phyloP scores from a whole-genome alignment of 2,888 invertebrate species.

The Abrostola triplasia region DNA sequence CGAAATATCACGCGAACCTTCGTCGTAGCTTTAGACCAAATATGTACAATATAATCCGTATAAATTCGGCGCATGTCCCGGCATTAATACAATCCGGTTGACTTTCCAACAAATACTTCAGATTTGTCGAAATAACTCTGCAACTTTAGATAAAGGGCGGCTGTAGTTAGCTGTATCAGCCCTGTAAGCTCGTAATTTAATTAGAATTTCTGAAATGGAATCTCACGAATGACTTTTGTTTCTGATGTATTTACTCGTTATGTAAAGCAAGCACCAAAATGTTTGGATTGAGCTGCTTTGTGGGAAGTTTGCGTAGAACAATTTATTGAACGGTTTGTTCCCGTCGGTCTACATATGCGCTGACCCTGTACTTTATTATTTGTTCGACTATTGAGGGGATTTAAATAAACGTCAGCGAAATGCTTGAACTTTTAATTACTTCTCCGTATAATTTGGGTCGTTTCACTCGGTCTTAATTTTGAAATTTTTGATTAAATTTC shows the following conservation, averaged over 20 bases:
- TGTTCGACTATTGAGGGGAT: slow-evolving; percentile 61
- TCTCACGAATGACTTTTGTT: slow-evolving; percentile 78
- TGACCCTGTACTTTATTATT: slow-evolving; percentile 66
- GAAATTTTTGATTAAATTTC: slow-evolving; percentile 55
- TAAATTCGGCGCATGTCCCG: slow-evolving; percentile 65
- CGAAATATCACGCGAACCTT: slow-evolving; percentile 44
- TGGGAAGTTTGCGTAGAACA: slow-evolving; percentile 61
- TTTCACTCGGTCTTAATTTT: slow-evolving; percentile 56
- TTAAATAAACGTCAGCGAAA: slow-evolving; percentile 68
- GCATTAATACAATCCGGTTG: slow-evolving; percentile 66
- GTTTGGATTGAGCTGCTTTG: slow-evolving; percentile 58
- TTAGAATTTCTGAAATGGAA: slow-evolving; percentile 79
- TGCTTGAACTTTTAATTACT: slow-evolving; percentile 67
- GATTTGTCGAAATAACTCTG: slow-evolving; percentile 77
- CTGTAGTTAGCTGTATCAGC: slow-evolving; percentile 73
- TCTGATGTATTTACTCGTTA: slow-evolving; percentile 71
- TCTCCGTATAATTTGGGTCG: slow-evolving; percentile 56
- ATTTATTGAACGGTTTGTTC: slow-evolving; percentile 60
- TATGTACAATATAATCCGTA: slow-evolving; percentile 64
- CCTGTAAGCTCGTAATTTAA: slow-evolving; percentile 74
- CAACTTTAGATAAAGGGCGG: slow-evolving; percentile 78
- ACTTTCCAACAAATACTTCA: slow-evolving; percentile 75
- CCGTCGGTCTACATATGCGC: slow-evolving; percentile 55
- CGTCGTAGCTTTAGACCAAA: slow-evolving; percentile 50
- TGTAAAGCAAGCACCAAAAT: slow-evolving; percentile 62